A percentile compares a stretch with the other conserved stretches of the same genome.
Conservation (phyloP, 1,140 invertebrate species). For the Mactra quadrangularis region DNA sequence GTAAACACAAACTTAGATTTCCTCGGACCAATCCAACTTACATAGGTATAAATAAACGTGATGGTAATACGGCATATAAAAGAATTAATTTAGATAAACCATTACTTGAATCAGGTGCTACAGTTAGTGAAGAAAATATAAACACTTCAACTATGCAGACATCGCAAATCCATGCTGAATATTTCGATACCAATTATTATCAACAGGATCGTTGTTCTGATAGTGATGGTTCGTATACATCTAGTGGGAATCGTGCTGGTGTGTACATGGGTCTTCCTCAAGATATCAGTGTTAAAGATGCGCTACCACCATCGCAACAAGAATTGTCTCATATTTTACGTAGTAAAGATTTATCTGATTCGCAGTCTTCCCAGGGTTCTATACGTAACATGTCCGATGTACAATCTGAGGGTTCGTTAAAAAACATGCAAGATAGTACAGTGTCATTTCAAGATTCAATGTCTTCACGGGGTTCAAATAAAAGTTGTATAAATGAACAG, state of each 20-base stretch:
- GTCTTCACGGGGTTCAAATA: slow-evolving; percentile 74
- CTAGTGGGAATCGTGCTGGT: slow-evolving; percentile 52
- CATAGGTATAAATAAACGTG: slow-evolving; percentile 77
- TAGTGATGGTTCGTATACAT: slow-evolving; percentile 82
- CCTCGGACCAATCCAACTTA: slow-evolving; percentile 83
- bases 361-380: slow-evolving; percentile 83
- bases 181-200: slow-evolving; percentile 70
- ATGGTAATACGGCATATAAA: slow-evolving; percentile 78
- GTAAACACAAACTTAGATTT: slow-evolving; percentile 81
- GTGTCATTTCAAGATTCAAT: slow-evolving; percentile 75
- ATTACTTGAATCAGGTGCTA: slow-evolving; percentile 63
- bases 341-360: slow-evolving; percentile 85
- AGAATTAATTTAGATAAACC: slow-evolving; percentile 74
- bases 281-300: slow-evolving; percentile 72
- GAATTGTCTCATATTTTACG: slow-evolving; percentile 70
- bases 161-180: slow-evolving; percentile 72
- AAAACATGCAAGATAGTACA: slow-evolving; percentile 76
- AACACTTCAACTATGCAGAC: slow-evolving; percentile 66
- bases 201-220: slow-evolving; percentile 81
- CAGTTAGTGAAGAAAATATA: slow-evolving; percentile 7
- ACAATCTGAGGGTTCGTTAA: slow-evolving; percentile 80
- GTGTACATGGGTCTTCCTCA: slow-evolving; percentile 69
- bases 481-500: slow-evolving; percentile 65
- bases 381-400: slow-evolving; percentile 82
- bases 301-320: no score